These are phyloP conservation scores for Hormiphora californensis DNA, from an alignment of 37 sponge, comb jelly and placozoan genomes.

Conservation along the genomic window DNA sequence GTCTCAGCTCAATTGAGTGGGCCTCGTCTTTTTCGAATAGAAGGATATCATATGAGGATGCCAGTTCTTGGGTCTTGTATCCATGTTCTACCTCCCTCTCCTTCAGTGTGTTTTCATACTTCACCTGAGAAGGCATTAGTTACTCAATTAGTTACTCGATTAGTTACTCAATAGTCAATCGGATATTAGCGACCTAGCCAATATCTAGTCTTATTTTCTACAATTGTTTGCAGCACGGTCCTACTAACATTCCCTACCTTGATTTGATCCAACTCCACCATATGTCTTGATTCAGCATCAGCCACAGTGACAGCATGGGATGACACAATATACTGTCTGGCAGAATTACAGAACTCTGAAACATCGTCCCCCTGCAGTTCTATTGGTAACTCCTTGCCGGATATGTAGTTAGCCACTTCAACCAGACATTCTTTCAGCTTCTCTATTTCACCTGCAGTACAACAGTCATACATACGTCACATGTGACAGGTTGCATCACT, in stretches of 20 bases:
- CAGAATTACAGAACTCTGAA: neutral
- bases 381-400: neutral
- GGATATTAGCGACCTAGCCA: too few relatives aligned
- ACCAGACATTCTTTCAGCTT: neutral
- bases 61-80: neutral
- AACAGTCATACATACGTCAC: too few relatives aligned
- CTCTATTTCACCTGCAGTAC: neutral
- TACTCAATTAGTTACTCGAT: too few relatives aligned
- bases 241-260: conserved; percentile 21
- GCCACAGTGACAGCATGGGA: neutral
- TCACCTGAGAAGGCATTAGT: neutral
- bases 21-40: neutral
- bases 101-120: neutral
- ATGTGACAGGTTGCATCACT: too few relatives aligned
- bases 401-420: neutral
- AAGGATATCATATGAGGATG: neutral
- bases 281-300: neutral
- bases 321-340: neutral
- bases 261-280: neutral
- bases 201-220: too few relatives aligned
- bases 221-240: too few relatives aligned
- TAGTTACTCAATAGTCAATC: too few relatives aligned
- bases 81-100: neutral
- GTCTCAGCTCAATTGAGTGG: neutral
- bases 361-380: neutral